Evolutionary conservation across 2,113 vertebrate genomes (phyloP).

Genomic region (Sciurus niger): DNA sequence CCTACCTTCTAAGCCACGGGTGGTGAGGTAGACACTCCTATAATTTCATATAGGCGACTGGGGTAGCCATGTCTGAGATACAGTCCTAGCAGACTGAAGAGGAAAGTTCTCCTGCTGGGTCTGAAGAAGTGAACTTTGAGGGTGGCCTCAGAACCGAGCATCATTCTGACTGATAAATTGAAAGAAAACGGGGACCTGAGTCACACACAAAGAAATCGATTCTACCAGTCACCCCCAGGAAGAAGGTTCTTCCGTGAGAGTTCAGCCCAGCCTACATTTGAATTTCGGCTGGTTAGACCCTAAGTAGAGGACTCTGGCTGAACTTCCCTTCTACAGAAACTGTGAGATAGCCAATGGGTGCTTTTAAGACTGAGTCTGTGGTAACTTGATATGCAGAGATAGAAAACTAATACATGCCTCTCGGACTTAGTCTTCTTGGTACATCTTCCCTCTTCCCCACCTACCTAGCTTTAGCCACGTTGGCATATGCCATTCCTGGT

Average conservation of each 20-base stretch:
- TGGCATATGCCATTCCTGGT: neutral
- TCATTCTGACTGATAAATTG: neutral
- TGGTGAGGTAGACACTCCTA: neutral
- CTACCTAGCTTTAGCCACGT: neutral
- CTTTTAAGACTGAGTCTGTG: neutral
- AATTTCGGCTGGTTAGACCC: neutral
- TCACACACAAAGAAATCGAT: neutral
- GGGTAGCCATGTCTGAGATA: neutral
- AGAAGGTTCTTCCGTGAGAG: neutral
- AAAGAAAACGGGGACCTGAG: neutral
- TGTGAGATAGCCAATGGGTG: neutral
- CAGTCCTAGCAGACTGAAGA: neutral
- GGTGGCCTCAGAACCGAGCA: neutral
- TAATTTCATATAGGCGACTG: no score
- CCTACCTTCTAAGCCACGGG: neutral
- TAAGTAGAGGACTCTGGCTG: neutral
- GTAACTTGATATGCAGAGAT: neutral
- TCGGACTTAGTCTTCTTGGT: neutral
- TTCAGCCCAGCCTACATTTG: neutral
- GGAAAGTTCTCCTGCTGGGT: neutral
- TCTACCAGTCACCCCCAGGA: neutral
- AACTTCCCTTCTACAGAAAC: neutral
- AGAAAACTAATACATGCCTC: neutral
- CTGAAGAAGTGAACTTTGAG: neutral
- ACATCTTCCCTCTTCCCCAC: neutral